These are phyloP conservation scores for Proterorhinus semilunaris DNA, from an alignment of 2,113 vertebrate genomes.

Conservation along the genomic window DNA sequence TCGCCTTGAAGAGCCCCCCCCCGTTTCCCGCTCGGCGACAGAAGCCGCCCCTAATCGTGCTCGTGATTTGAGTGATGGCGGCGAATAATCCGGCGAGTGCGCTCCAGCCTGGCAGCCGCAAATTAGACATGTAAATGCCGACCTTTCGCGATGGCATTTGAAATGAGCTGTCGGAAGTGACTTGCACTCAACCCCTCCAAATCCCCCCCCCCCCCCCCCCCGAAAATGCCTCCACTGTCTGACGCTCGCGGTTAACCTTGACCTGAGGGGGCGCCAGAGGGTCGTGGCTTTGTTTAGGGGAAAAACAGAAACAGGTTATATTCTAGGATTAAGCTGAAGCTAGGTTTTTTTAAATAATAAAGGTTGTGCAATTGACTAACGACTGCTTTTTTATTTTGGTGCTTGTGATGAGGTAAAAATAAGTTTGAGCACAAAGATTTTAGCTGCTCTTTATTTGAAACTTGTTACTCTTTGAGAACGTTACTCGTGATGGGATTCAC, in stretches of 20 bases:
- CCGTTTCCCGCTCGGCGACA: constrained; percentile 58
- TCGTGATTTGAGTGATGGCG: constrained; percentile 70
- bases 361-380: too few relatives aligned
- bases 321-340: too few relatives aligned
- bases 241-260: constrained; percentile 56
- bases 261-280: constrained; percentile 25
- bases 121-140: constrained; percentile 78
- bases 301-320: constrained; percentile 30
- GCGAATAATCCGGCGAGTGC: constrained; percentile 61
- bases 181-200: constrained; percentile 57
- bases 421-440: too few relatives aligned
- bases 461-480: too few relatives aligned
- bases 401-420: too few relatives aligned
- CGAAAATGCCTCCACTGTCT: not conserved
- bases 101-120: constrained; percentile 62
- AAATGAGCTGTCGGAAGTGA: constrained; percentile 70
- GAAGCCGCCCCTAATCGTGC: constrained; percentile 54
- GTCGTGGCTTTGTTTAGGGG: constrained; percentile 21
- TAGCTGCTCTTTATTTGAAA: too few relatives aligned
- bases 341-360: too few relatives aligned
- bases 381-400: too few relatives aligned
- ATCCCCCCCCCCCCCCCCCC: not conserved
- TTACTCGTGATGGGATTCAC: too few relatives aligned
- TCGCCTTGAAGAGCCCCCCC: constrained; percentile 42
- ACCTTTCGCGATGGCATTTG: constrained; percentile 76